Base-by-base conservation (phyloP, 2,113 vertebrate species). In the Larimichthys crocea region DNA sequence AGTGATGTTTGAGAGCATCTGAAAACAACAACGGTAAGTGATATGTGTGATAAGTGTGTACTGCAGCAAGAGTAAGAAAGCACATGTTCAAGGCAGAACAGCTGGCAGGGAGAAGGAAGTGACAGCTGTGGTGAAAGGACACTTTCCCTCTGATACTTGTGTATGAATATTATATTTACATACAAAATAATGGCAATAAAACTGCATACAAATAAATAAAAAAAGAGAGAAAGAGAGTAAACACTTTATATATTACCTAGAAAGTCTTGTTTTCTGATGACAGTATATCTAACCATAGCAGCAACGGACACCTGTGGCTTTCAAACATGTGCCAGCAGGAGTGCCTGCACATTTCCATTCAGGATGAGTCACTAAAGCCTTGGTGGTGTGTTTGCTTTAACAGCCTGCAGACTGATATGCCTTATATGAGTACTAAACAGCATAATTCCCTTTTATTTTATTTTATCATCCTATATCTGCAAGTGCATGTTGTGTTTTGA, bases 61-160 rank as follows among this genome's bases (percentile, higher is more conserved):
- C 12, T 46, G 31, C 40, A 57, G 15, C 11, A 26, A 35, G 29
- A 8, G 52, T 22, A 44, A 44, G 10, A 19, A 74, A 57, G 20
- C 7, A 65, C 5, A 24, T 61, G 53, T 29, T 65, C 40, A 49
- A 35, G 52, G 29, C 3, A 10, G 20, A 71, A 35, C 60, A 40
- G 24, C 20, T 57, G 70, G 59, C 14, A 35, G 40, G 1, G 11
- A 50, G 20, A 66, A 53, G 29, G 60, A 52, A 46, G 35, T 19
- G 14, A 10, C 46, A 86, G 67, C 57, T 86, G 83, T 20, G 57
- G 16, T 48, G 9, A 60, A 64, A 46, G 10, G 20, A 20, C 61
- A 42, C 31, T 22, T 42, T 63, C 71, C 55, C n/a, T 63, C 42
- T 40, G 35, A 40, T 9, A 40, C 35, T 2, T 40, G 35, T 9